Evolutionary conservation across 2,113 vertebrate genomes (phyloP).

Genomic region (Blennius ocellaris): DNA sequence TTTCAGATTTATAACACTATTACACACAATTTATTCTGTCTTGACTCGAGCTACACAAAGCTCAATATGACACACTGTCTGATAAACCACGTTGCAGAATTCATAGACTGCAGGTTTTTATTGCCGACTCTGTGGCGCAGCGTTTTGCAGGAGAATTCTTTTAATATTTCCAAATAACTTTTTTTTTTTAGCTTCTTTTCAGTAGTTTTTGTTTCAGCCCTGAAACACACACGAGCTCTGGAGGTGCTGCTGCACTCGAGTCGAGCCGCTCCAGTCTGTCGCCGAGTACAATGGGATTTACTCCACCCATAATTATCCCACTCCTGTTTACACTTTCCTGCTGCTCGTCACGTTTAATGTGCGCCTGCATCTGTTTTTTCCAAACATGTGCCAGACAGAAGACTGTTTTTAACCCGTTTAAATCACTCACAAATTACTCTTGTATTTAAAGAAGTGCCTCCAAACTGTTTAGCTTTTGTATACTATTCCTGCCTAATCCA

Average conservation of each 20-base stretch:
- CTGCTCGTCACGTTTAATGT: conserved; percentile 59
- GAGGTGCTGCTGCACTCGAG: not conserved
- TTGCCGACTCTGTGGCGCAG: not conserved
- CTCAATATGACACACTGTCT: too few relatives aligned
- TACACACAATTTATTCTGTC: too few relatives aligned
- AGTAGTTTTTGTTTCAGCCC: not conserved
- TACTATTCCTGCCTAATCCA: conserved; percentile 43
- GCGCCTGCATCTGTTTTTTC: conserved; percentile 39
- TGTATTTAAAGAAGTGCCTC: conserved; percentile 23
- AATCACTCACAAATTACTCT: conserved; percentile 29
- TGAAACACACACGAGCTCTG: not conserved
- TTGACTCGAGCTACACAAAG: too few relatives aligned
- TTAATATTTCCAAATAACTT: not conserved
- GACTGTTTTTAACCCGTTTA: conserved; percentile 31
- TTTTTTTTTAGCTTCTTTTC: not conserved
- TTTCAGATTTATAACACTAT: too few relatives aligned
- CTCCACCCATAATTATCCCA: conserved; percentile 69
- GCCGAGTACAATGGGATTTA: conserved; percentile 60
- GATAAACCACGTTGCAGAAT: too few relatives aligned
- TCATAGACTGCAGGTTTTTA: not conserved
- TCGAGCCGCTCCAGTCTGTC: conserved; percentile 8
- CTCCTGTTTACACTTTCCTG: conserved; percentile 62
- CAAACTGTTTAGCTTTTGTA: conserved; percentile 18
- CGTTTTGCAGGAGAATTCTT: not conserved
- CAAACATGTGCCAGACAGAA: conserved; percentile 45